A percentile compares a stretch with the other conserved stretches of the same genome.
Evolutionary conservation across 2,888 invertebrate genomes (phyloP).

Genomic region (Phlogophora meticulosa): DNA sequence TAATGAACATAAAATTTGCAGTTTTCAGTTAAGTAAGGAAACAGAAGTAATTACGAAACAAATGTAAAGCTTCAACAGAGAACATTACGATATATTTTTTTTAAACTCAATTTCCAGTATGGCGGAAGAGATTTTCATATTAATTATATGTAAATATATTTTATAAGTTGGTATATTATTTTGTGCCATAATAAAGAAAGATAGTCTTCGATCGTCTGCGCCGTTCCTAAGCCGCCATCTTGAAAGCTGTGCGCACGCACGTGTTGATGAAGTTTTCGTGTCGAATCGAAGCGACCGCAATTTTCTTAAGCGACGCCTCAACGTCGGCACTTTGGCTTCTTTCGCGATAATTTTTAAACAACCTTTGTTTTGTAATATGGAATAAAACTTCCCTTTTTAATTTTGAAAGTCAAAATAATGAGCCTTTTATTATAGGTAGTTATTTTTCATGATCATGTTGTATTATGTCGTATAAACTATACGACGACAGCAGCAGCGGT

Average conservation of each 20-base stretch:
- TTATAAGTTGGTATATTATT: too few species aligned
- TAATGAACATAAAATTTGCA: too few species aligned
- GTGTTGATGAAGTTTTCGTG: slow-evolving; percentile 77
- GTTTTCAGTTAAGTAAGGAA: too few species aligned
- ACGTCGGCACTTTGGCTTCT: slow-evolving; percentile 70
- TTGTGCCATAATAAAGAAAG: slow-evolving; percentile 17
- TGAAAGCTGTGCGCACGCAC: slow-evolving; percentile 58
- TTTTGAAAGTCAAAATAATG: neutral
- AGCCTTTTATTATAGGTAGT: neutral
- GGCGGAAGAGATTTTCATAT: neutral
- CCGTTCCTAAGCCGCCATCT: slow-evolving; percentile 48
- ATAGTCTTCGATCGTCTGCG: slow-evolving; percentile 8
- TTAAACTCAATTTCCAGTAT: neutral
- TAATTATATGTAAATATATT: neutral
- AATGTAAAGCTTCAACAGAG: too few species aligned
- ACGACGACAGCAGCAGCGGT: too few species aligned
- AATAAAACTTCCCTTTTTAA: neutral
- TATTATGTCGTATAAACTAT: too few species aligned
- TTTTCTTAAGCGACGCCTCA: slow-evolving; percentile 74
- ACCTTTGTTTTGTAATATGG: slow-evolving; percentile 42
- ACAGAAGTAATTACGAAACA: too few species aligned
- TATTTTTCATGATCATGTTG: neutral
- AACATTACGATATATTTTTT: too few species aligned
- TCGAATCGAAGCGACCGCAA: slow-evolving; percentile 70
- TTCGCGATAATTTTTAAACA: slow-evolving; percentile 57